Evolutionary conservation across 2,888 invertebrate genomes (phyloP), one percentile per base, ranked within the genome.

Genomic region (Beris chalybata): DNA sequence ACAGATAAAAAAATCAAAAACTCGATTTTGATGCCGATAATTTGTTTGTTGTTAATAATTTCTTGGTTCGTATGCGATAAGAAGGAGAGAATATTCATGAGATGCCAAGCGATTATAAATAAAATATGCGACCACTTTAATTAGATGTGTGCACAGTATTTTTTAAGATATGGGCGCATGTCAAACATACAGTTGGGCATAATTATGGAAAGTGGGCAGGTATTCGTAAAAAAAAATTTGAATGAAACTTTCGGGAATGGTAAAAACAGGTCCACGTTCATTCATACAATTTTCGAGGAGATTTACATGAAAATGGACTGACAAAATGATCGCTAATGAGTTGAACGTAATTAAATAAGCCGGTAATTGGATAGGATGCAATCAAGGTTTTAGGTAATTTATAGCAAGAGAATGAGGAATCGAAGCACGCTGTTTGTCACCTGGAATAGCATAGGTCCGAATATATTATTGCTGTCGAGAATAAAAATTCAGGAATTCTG

Each of bases 1-100:
- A 50, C 2, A 50, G n/a, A n/a, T n/a, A 58, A n/a, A n/a, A 44
- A 52, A 38, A 61, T 52, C 4, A 38, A 22, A 38, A 13, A 15
- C 29, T 47, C 47, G 61, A 50, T 52, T 52, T 29, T 6, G 38
- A 13, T 38, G 12, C 38, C 52, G 61, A 61, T 61, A 61, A 61
- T 61, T 61, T 61, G 58, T 59, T 59, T 59, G 61, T 61, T 61
- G 61, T 52, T 61, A 50, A 61, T 61, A 61, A 61, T 61, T 50
- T 43, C 12, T 11, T 6, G 32, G 38, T 38, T 5, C 29, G 6
- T 47, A 13, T 53, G 47, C 31, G 13, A 31, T 47, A 47, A 52
- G 38, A 5, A 6, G 48, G 30, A 7, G 32, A n/a, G 61, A 61
- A 61, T 61, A 61, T 61, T 61, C 61, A 61, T 61, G 61, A 61